Evolutionary conservation across 2,888 invertebrate genomes (phyloP), one percentile per base, ranked within the genome.

Genomic region (Anorthoa munda): DNA sequence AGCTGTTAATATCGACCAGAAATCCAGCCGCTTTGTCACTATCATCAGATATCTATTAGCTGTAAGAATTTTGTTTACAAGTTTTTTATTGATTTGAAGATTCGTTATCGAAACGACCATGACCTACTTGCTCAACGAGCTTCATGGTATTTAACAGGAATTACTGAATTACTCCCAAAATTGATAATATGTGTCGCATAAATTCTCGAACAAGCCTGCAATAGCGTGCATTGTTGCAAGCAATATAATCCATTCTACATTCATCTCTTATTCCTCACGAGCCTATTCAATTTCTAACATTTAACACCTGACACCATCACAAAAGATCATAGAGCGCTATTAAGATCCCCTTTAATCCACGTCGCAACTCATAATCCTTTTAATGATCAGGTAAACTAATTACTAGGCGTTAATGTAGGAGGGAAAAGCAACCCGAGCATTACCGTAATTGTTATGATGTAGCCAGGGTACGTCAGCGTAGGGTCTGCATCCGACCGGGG

Each of bases 341-440:
- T 56, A 60, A 60, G 53, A 68, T n/a, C 51, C 66, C 31, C 50
- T 66, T 71, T 87, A 85, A 86, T 81, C 82, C 72, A 61, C 61
- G 63, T 79, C 73, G 26, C 75, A 63, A 76, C 73, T 77, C 74
- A 81, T 87, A 86, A 84, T 79, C 84, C 86, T 51, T 63, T 77
- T 83, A 87, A 86, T 84, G 77, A 83, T 68, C 77, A 78, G 73
- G 79, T 80, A 83, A 84, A 87, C 86, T 87, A 87, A 87, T 87
- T 87, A 82, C 75, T 77, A 85, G 75, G 70, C 80, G 79, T 77
- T 87, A 83, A 86, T 84, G 79, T 70, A 74, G 69, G 17, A 75
- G 73, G 70, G 50, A 59, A 72, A 73, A 74, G 77, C 74, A 81
- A 75, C 72, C 73, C 66, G 76, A 79, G 69, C 59, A 66, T 80